phyloP scores from a whole-genome alignment of 2,113 vertebrate species.

The Burhinus oedicnemus region DNA sequence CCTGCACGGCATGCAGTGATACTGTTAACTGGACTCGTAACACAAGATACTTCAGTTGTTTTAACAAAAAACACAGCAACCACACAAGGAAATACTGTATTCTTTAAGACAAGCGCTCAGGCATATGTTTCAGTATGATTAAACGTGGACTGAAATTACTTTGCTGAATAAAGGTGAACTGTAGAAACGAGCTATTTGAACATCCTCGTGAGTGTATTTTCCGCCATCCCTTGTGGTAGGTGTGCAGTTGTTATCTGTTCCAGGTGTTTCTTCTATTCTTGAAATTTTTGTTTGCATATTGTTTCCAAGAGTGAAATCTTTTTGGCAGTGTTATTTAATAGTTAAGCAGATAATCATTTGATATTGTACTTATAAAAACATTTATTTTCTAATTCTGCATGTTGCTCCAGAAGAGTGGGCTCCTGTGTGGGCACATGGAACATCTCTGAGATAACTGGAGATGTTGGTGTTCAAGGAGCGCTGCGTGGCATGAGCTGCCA shows the following conservation, averaged over 20 bases:
- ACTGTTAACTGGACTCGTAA: neutral
- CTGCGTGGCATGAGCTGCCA: rapidly evolving
- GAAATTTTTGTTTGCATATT: neutral
- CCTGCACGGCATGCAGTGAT: rapidly evolving
- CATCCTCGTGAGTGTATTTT: neutral
- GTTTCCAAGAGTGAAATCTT: neutral
- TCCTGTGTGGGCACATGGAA: rapidly evolving
- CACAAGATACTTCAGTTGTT: neutral
- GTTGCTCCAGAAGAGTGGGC: neutral
- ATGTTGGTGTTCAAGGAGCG: rapidly evolving
- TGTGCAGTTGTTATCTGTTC: neutral
- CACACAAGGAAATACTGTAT: neutral
- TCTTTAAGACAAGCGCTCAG: neutral
- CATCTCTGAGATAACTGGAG: neutral
- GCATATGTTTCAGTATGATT: neutral
- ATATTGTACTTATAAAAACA: neutral
- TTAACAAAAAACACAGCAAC: neutral
- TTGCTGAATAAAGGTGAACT: neutral
- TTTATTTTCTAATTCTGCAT: rapidly evolving
- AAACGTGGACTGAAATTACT: neutral
- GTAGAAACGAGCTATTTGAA: neutral
- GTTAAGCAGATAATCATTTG: neutral
- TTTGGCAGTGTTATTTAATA: neutral
- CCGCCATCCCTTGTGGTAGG: neutral
- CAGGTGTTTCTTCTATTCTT: neutral